Base-by-base conservation (phyloP, 2,113 vertebrate genomes). In the Gambusia affinis region DNA sequence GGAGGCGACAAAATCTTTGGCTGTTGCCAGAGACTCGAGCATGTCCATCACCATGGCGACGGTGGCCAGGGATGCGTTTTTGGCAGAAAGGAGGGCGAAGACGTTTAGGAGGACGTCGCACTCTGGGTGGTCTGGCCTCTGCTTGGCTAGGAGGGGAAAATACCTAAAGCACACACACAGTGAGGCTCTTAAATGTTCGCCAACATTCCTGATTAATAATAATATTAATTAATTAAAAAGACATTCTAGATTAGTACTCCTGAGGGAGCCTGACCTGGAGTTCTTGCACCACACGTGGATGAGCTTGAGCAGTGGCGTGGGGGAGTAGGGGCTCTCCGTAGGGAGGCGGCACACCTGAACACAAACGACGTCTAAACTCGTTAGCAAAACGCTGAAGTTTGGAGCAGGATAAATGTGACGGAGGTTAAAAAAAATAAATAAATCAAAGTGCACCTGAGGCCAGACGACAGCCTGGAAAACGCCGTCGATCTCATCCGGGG, bases 211-310 rank as follows among this genome's bases (percentile, higher is more conserved):
- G 29, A 68, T 24, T 6, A 6, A 24, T 51, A 8, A 37, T 37
- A 37, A 37, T 35, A 35, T 1, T 8, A 35, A 35, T 37, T 37
- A 37, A 37, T 37, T 37, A 37, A 37, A 37, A 37, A 37, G 35
- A 37, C 2, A 39, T 66, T 67, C 12, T 2, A 42, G 29, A 68
- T 24, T 6, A 12, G 7, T 51, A 3, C 11, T 19, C 5, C 14
- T 2, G 29, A 54, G 22, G 3, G 0, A 1, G 12, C 10, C 79
- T 84, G 88, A 98, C 98, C 97, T 97, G 78, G 95, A 72, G 54
- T 96, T 96, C 92, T 96, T 97, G 92, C 95, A 96, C 98, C 98
- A 99, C 31, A 95, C 88, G 15, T 96, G 95, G 91, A 99, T 95
- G 71, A 99, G 92, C 80, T 97, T 98, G 60, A 99, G 93, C 37